Percentiles rank a stretch among this genome's conserved stretches.
These are phyloP conservation scores for Lordiphosa stackelbergi DNA, from an alignment of 1,140 invertebrate species.

Conservation along the genomic window DNA sequence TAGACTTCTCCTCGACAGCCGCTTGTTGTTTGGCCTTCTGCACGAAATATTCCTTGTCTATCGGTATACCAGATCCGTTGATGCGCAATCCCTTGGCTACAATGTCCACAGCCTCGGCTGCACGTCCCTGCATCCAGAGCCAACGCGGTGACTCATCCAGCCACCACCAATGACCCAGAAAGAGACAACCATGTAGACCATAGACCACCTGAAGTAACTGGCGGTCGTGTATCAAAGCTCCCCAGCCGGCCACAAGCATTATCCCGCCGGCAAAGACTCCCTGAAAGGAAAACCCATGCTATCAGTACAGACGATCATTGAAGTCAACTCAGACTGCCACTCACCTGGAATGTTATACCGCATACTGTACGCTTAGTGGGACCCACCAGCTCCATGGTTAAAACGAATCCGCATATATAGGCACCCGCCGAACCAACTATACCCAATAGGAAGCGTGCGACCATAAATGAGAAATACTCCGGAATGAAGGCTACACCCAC, in stretches of 20 bases:
- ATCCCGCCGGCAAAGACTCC: slow-evolving; percentile 88
- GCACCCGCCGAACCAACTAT: slow-evolving; percentile 90
- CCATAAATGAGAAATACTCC: slow-evolving; percentile 85
- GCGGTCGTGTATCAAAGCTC: slow-evolving; percentile 86
- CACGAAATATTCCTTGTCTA: slow-evolving; percentile 82
- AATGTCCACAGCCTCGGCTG: slow-evolving; percentile 84
- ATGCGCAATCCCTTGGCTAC: slow-evolving; percentile 84
- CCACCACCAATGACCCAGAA: slow-evolving; percentile 89
- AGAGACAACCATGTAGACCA: slow-evolving; percentile 84
- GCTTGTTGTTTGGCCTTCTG: slow-evolving; percentile 80
- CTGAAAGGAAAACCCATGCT: slow-evolving; percentile 23
- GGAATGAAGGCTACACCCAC: slow-evolving; percentile 85
- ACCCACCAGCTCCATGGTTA: slow-evolving; percentile 92
- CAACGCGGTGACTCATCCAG: slow-evolving; percentile 91
- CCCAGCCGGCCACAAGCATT: slow-evolving; percentile 89
- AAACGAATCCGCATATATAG: slow-evolving; percentile 89
- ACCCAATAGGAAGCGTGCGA: slow-evolving; percentile 85
- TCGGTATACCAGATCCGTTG: slow-evolving; percentile 81
- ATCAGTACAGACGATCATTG: not conserved
- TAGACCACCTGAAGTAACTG: slow-evolving; percentile 87
- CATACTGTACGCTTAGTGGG: slow-evolving; percentile 87
- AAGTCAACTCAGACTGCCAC: not conserved
- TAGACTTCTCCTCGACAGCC: slow-evolving; percentile 75
- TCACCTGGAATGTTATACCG: slow-evolving; percentile 86
- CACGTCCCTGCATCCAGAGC: slow-evolving; percentile 88